Evolutionary conservation across 1,140 invertebrate species (phyloP).

Genomic region (Lutraria rhynchaena): DNA sequence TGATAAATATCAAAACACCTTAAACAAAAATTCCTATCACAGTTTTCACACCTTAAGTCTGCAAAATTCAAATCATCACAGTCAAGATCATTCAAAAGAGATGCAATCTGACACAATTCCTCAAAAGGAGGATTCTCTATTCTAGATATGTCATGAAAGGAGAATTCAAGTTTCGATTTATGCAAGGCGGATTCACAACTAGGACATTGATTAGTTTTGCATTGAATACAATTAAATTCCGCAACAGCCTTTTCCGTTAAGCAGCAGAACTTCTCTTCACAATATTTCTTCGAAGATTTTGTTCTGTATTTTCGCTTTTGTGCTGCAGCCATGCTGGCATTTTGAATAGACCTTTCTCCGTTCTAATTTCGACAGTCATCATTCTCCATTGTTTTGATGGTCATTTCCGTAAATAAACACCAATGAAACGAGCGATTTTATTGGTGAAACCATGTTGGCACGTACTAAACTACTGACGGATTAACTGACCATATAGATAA

Average conservation of each 20-base stretch:
- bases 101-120: constrained; percentile 76
- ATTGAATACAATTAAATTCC: constrained; percentile 78
- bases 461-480: too few species aligned
- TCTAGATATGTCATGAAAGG: constrained; percentile 76
- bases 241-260: constrained; percentile 74
- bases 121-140: constrained; percentile 70
- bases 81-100: constrained; percentile 47
- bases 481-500: too few species aligned
- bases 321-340: constrained; percentile 46
- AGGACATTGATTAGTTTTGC: constrained; percentile 80
- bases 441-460: constrained; percentile 19
- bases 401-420: constrained; percentile 60
- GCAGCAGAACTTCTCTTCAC: constrained; percentile 79
- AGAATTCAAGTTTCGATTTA: constrained; percentile 74
- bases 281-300: constrained; percentile 72
- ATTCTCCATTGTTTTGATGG: constrained; percentile 51
- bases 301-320: constrained; percentile 58
- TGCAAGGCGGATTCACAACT: constrained; percentile 81
- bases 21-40: constrained; percentile 79
- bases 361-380: constrained; percentile 26
- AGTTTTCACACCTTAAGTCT: constrained; percentile 79
- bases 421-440: constrained; percentile 6
- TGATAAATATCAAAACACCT: constrained; percentile 79
- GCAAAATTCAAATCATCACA: constrained; percentile 80
- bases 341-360: constrained; percentile 21